phyloP scores from a whole-genome alignment of 2,797 vertebrate genomes.

The Channa striata region DNA sequence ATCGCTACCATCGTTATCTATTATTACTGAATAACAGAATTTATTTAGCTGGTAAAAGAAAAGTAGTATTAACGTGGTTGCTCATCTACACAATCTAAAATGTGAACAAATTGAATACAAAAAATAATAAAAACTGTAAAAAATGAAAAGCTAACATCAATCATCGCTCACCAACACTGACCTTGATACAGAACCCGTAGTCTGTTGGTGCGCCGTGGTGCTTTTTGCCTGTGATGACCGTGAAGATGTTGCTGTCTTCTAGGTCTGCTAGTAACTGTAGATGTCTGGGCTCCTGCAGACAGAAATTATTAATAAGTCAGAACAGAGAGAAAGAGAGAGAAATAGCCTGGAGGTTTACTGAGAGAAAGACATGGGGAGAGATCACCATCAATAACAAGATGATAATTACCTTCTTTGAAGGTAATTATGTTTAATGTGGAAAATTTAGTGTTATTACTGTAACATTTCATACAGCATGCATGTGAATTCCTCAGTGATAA shows the following conservation, averaged over 20 bases:
- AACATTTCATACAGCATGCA: background rate
- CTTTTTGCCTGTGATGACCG: constrained; percentile 91
- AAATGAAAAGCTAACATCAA: background rate
- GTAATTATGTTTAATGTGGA: constrained; percentile 30
- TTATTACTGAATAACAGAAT: background rate
- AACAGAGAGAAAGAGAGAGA: constrained; percentile 22
- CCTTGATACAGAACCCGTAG: constrained; percentile 96
- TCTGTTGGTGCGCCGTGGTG: constrained; percentile 94
- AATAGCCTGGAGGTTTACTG: no score
- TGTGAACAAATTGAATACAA: no score
- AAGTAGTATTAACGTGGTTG: no score
- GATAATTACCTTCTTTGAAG: constrained; percentile 25
- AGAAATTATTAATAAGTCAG: constrained; percentile 63
- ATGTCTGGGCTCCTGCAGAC: constrained; percentile 94
- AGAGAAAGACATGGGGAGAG: constrained; percentile 13
- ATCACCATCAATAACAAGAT: constrained; percentile 26
- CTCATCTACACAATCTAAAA: background rate
- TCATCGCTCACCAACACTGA: constrained; percentile 68
- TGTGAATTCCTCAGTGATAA: constrained; percentile 7
- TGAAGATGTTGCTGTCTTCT: constrained; percentile 95
- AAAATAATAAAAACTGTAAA: background rate
- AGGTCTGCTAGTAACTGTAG: constrained; percentile 95
- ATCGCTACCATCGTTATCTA: background rate
- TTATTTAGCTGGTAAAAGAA: background rate
- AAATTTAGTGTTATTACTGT: constrained; percentile 19